Evolutionary conservation across 2,888 invertebrate species (phyloP), one percentile per base, ranked within the genome.

Genomic region (Trypoxylon attenuatum): DNA sequence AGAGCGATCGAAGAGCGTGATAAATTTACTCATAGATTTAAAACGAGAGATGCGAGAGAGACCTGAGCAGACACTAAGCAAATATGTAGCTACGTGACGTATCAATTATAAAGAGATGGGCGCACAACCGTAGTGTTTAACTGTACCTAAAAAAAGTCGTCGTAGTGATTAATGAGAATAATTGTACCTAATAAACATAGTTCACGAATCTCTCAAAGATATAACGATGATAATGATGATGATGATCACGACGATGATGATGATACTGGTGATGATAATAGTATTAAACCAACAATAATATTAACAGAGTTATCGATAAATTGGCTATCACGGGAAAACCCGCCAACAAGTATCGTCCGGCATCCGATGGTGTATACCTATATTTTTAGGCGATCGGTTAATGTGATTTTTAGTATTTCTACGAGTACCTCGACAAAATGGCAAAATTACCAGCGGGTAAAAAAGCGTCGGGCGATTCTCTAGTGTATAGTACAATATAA

Each of bases 41-140:
- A 47, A 50, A 15, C 27, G 27, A 49, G 51, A 16, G 5, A 33
- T 13, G 45, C 38, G 29, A 55, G 49, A 52, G 53, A 61, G 67
- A 71, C 60, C 52, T 57, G 69, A 66, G 41, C 56, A 42, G 46
- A 43, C 41, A 59, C 47, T 61, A 65, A 59, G 18, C 43, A 29
- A 18, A 52, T 15, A 21, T 43, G 33, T 53, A 16, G 52, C 18
- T 56, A 57, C 21, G 18, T 39, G 52, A 65, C 46, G 60, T 23
- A 53, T 69, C 64, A 46, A 71, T 73, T 65, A 42, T 72, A 69
- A 77, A 73, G 71, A 72, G 74, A 77, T 69, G 69, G 66, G 62
- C 69, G 76, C 66, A 72, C 75, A 69, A 68, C 39, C 46, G 68
- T 73, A 77, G 77, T 73, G 61, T 70, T 76, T 73, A 76, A 73